These are phyloP conservation scores for Sesia apiformis DNA, from an alignment of 2,888 invertebrate species.

Conservation along the genomic window DNA sequence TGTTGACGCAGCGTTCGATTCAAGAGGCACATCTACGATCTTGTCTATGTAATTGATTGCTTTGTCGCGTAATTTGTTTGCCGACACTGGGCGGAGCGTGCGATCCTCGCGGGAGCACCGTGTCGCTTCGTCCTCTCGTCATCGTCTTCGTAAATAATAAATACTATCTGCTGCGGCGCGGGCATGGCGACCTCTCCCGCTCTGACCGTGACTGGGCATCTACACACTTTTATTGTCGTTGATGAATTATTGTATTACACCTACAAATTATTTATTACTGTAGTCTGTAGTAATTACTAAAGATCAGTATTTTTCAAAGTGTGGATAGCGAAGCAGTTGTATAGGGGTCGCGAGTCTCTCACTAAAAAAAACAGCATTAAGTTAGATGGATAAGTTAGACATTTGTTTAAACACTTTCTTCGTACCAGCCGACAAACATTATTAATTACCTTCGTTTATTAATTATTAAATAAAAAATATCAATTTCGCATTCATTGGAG, in stretches of 20 bases:
- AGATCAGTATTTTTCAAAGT: no score
- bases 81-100: constrained; percentile 40
- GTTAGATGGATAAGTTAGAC: no score
- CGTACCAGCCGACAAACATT: no score
- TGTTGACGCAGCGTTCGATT: constrained; percentile 71
- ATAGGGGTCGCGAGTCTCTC: no score
- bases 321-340: no score
- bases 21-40: constrained; percentile 59
- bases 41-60: constrained; percentile 73
- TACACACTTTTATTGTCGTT: constrained; percentile 26
- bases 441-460: no score
- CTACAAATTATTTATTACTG: no score
- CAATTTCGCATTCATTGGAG: no score
- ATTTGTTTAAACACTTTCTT: no score
- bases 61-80: constrained; percentile 74
- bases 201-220: constrained; percentile 39
- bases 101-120: constrained; percentile 55
- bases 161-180: constrained; percentile 29
- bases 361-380: no score
- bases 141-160: constrained; percentile 64
- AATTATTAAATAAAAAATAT: no score
- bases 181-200: constrained; percentile 11
- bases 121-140: constrained; percentile 42
- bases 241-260: constrained; percentile 25
- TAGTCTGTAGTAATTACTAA: no score